Evolutionary conservation across 2,797 vertebrate species (phyloP).

Genomic region (Helarctos malayanus): DNA sequence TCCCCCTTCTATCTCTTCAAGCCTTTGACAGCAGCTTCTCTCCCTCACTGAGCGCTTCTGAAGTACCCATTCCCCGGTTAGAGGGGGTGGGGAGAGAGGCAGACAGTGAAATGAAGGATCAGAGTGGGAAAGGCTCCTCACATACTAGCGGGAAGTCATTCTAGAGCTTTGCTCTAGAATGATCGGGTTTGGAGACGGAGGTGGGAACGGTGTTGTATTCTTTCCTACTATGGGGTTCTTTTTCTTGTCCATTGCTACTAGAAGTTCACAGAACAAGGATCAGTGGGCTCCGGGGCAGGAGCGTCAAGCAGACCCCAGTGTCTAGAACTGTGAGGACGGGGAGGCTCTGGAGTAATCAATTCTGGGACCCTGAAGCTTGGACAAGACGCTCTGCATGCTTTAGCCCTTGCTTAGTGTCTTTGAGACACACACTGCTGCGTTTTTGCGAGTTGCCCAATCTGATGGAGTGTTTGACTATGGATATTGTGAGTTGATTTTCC

Average conservation of each 20-base stretch:
- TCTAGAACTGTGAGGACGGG: not conserved
- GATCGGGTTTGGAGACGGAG: not conserved
- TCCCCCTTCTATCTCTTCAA: not conserved
- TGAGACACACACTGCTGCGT: not conserved
- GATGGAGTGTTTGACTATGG: not conserved
- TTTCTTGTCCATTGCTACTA: not conserved
- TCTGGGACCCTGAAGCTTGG: not conserved
- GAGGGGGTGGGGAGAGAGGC: too few species aligned
- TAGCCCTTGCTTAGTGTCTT: not conserved
- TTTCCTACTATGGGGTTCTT: not conserved
- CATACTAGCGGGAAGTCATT: not conserved
- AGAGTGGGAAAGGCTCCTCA: not conserved
- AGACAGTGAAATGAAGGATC: not conserved
- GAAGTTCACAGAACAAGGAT: not conserved
- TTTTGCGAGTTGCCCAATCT: not conserved
- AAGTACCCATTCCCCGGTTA: not conserved
- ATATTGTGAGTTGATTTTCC: conserved; percentile 10
- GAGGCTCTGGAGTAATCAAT: not conserved
- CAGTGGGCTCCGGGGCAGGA: not conserved
- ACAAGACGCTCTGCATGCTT: not conserved
- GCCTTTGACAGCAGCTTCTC: conserved; percentile 29
- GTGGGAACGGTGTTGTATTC: not conserved
- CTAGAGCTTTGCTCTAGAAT: not conserved
- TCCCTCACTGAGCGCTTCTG: not conserved
- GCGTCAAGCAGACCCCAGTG: not conserved